Conservation (phyloP, 2,113 vertebrate species). For the Halichoeres trimaculatus region DNA sequence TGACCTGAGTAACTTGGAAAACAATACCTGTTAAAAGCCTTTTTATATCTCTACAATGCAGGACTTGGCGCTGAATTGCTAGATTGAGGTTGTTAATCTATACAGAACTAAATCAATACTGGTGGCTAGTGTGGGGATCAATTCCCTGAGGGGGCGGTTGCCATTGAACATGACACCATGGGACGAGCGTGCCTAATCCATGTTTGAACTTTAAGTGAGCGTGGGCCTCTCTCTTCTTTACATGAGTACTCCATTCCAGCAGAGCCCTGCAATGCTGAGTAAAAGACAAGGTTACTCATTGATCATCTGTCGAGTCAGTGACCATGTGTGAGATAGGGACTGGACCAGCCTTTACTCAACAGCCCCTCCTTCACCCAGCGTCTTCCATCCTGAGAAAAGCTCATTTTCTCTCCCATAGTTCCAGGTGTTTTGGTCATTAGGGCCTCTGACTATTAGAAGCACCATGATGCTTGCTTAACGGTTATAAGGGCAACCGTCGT, state of each 20-base stretch:
- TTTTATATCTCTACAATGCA: constrained; percentile 41
- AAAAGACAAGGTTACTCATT: constrained; percentile 43
- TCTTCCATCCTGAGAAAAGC: constrained; percentile 62
- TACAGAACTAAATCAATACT: constrained; percentile 72
- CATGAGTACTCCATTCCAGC: constrained; percentile 55
- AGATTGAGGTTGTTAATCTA: constrained; percentile 70
- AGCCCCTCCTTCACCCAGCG: constrained; percentile 12
- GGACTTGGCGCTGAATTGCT: constrained; percentile 48
- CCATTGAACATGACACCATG: constrained; percentile 78
- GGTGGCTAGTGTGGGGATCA: constrained; percentile 61
- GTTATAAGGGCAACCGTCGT: constrained; percentile 76
- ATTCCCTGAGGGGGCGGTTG: constrained; percentile 62
- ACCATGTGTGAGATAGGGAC: constrained; percentile 23
- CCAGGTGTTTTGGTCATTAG: constrained; percentile 87
- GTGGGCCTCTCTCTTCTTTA: constrained; percentile 70
- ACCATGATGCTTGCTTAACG: constrained; percentile 75
- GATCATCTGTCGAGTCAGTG: constrained; percentile 30
- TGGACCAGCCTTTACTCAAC: constrained; percentile 20
- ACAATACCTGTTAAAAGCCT: constrained; percentile 61
- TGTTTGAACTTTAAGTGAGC: constrained; percentile 78
- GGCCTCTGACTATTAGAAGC: constrained; percentile 69
- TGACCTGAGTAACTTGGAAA: constrained; percentile 59
- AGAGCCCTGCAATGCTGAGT: constrained; percentile 33
- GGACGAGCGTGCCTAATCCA: constrained; percentile 79
- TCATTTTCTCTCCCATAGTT: constrained; percentile 23